Evolutionary conservation across 2,113 vertebrate genomes (phyloP).

Genomic region (Festucalex cinctus): DNA sequence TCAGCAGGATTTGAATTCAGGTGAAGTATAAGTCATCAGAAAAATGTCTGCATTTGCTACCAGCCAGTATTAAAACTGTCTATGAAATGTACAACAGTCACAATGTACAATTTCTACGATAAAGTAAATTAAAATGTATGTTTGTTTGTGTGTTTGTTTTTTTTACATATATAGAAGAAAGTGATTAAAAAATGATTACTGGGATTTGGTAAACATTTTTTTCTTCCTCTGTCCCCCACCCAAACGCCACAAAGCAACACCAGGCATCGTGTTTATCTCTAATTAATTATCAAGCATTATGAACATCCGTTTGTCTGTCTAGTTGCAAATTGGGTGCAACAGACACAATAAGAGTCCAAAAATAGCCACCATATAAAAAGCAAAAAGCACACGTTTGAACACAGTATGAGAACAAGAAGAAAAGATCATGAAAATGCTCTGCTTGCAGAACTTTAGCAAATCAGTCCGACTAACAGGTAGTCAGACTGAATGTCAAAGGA

Average conservation of each 20-base stretch:
- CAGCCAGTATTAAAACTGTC: background rate
- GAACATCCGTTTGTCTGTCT: background rate
- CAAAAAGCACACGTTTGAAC: background rate
- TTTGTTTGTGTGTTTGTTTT: background rate
- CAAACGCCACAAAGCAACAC: background rate
- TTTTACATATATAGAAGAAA: background rate
- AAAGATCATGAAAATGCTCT: background rate
- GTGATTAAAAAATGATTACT: background rate
- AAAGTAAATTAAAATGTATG: background rate
- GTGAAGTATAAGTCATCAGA: background rate
- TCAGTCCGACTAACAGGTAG: too few species aligned
- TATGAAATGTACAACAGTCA: background rate
- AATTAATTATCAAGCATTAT: background rate
- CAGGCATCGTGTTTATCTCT: background rate
- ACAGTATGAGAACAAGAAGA: background rate
- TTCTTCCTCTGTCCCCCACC: too few species aligned
- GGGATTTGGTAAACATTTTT: background rate
- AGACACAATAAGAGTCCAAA: background rate
- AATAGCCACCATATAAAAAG: background rate
- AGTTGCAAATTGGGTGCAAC: background rate
- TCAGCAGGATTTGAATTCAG: background rate
- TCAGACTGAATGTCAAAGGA: background rate
- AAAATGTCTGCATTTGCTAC: background rate
- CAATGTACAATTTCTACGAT: background rate
- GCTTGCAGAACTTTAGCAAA: background rate